Percentiles rank a stretch among this genome's conserved stretches.
Evolutionary conservation across 2,113 vertebrate genomes (phyloP).

Genomic region (Tapirus terrestris): DNA sequence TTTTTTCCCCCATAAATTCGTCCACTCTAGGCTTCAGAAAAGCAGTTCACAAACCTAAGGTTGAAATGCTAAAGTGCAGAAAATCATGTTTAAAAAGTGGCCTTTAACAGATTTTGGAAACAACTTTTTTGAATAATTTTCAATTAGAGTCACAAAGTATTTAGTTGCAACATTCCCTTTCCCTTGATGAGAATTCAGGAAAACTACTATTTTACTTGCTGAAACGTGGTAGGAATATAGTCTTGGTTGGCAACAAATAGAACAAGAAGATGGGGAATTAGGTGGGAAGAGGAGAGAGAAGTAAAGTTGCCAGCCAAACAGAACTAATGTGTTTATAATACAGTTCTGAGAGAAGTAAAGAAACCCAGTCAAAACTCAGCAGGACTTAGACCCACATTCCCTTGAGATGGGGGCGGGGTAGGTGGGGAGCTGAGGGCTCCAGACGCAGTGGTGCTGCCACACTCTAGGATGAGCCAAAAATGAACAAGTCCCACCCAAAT

Average conservation of each 20-base stretch:
- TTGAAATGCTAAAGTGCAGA: conserved; percentile 35
- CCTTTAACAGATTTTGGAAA: conserved; percentile 37
- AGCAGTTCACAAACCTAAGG: not conserved
- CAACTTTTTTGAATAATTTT: conserved; percentile 50
- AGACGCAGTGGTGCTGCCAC: not conserved
- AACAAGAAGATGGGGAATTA: not conserved
- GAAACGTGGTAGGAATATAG: not conserved
- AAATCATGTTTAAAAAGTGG: conserved; percentile 22
- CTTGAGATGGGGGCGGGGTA: rapidly evolving
- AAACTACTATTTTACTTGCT: not conserved
- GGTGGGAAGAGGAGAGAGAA: not conserved
- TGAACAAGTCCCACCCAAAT: not conserved
- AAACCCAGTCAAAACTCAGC: not conserved
- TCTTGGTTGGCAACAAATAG: not conserved
- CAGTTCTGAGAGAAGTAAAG: not conserved
- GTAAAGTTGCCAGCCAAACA: not conserved
- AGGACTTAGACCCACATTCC: not conserved
- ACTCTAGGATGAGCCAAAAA: not conserved
- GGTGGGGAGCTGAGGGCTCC: not conserved
- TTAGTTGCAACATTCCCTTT: conserved; percentile 19
- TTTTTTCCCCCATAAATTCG: not conserved
- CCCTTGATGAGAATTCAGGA: conserved; percentile 14
- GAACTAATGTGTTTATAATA: not conserved
- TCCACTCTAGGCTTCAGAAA: not conserved
- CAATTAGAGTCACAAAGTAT: conserved; percentile 12